Percentiles rank a stretch among this genome's conserved stretches.
phyloP scores from a whole-genome alignment of 1,140 invertebrate genomes.

The Liolophura sinensis region DNA sequence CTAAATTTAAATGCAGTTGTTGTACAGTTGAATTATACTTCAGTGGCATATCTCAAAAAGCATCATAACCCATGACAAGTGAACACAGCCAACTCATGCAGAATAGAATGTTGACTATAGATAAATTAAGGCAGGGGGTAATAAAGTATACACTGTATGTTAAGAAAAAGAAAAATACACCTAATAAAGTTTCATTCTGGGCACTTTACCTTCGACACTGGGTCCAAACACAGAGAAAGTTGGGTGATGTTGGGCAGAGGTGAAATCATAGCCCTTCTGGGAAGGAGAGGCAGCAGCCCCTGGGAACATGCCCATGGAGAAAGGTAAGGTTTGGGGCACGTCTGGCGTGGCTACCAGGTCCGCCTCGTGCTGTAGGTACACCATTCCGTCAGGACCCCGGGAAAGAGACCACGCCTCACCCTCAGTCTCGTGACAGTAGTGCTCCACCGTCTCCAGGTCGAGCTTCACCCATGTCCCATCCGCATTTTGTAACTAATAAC shows the following conservation, averaged over 20 bases:
- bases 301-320: neutral
- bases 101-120: too few species aligned
- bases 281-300: neutral
- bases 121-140: too few species aligned
- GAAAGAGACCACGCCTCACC: constrained; percentile 79
- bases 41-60: too few species aligned
- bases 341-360: constrained; percentile 39
- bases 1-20: too few species aligned
- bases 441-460: constrained; percentile 70
- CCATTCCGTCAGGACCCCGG: constrained; percentile 68
- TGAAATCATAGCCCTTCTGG: neutral
- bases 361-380: constrained; percentile 70
- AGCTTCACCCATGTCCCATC: constrained; percentile 95
- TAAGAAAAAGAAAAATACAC: constrained; percentile 8
- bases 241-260: constrained; percentile 2
- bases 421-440: constrained; percentile 71
- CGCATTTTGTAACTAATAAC: constrained; percentile 67
- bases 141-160: too few species aligned
- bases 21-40: too few species aligned
- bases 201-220: constrained; percentile 14
- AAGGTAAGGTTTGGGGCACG: neutral
- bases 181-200: neutral
- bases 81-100: too few species aligned
- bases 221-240: constrained; percentile 19
- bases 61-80: too few species aligned